These are phyloP conservation scores for Cherax destructor DNA, from an alignment of 1,140 invertebrate genomes.

Conservation along the genomic window DNA sequence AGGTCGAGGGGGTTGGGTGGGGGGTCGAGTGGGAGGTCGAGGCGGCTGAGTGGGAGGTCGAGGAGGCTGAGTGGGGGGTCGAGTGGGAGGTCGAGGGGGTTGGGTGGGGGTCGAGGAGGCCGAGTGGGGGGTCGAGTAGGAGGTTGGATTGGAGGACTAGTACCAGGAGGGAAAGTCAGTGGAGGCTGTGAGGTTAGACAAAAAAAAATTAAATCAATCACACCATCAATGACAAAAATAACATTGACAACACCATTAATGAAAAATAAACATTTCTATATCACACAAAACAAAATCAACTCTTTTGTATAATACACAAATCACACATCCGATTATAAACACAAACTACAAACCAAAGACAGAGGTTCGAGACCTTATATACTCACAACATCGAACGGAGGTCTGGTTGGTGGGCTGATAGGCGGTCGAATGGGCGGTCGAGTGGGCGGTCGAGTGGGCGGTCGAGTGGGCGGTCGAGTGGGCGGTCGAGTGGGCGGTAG, in stretches of 20 bases:
- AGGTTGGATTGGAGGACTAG: not conserved
- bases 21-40: not conserved
- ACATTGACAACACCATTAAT: too few relatives aligned
- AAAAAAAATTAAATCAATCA: too few relatives aligned
- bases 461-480: not conserved
- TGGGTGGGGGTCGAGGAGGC: not conserved
- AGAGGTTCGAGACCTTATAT: too few relatives aligned
- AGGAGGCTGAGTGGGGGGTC: not conserved
- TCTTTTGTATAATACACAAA: not conserved
- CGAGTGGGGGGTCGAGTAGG: not conserved
- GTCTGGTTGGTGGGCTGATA: conserved; percentile 2
- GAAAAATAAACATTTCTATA: too few relatives aligned
- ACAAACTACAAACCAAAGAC: too few relatives aligned
- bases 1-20: not conserved
- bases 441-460: not conserved
- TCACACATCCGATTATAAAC: too few relatives aligned
- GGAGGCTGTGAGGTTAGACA: not conserved
- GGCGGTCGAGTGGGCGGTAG: conserved; percentile 3
- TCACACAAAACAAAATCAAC: too few relatives aligned
- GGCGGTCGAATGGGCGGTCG: conserved; percentile 24
- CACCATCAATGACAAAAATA: too few relatives aligned
- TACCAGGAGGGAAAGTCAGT: not conserved
- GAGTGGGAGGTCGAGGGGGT: not conserved
- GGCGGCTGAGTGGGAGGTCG: not conserved
- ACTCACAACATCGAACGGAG: not conserved